Base-by-base conservation (phyloP, 2,888 invertebrate genomes). In the Acrobasis consociella region DNA sequence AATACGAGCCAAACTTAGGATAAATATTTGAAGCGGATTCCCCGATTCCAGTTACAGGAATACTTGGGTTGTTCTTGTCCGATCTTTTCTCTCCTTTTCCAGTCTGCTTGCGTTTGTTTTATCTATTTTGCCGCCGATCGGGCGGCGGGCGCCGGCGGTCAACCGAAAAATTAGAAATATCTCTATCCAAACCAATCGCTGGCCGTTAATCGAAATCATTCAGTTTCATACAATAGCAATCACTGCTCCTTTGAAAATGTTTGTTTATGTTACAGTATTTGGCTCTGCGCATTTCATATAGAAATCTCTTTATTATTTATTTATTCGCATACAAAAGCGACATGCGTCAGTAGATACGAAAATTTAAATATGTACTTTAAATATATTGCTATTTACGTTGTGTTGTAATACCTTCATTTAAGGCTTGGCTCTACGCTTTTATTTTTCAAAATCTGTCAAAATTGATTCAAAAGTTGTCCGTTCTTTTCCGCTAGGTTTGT, bases 111-210 rank as follows among this genome's bases (percentile, higher is more conserved):
- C 80, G 75, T 81, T 81, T 72, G 73, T 76, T 85, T 84, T 84
- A 83, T 85, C 84, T 83, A 81, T 86, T 86, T 82, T 80, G 74
- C 76, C 75, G 77, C 76, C 79, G 76, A 77, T 74, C 80, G 78
- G 8, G 69, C 63, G 65, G 63, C 74, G 72, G 69, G 73, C 75
- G 74, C 68, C 69, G 78, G 82, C 81, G 82, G 81, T 86, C 87
- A 77, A 87, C 81, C 88, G 87, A 81, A 83, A 88, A 89, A 89
- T 89, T 87, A 85, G 86, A 87, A 87, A 87, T 83, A 87, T 86
- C 85, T 88, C 83, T 80, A 84, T 86, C 81, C 71, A 69, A 77
- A 72, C 72, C 78, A 73, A 82, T 80, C 81, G 80, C 71, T 78
- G 75, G 72, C 72, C 76, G 76, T 73, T 70, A 71, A 72, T 67